These are phyloP conservation scores for Blastobasis adustella DNA, from an alignment of 2,888 invertebrate genomes.

Conservation along the genomic window DNA sequence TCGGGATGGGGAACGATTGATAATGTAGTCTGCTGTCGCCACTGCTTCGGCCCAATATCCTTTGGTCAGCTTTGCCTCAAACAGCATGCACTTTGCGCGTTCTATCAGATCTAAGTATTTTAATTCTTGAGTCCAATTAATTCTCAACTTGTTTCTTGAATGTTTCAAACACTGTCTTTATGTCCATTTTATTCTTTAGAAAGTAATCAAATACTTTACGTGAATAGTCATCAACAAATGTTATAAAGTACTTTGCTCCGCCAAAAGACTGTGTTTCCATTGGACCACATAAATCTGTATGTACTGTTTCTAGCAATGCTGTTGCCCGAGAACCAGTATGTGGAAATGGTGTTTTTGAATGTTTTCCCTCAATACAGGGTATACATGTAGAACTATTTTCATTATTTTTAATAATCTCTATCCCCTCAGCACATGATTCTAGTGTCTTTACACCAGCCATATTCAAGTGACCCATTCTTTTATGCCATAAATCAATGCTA, in stretches of 20 bases:
- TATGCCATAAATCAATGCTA: neutral
- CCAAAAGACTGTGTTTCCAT: too few species aligned
- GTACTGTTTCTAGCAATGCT: constrained; percentile 26
- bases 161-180: too few species aligned
- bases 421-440: neutral
- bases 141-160: constrained; percentile 39
- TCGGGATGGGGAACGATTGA: neutral
- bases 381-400: constrained; percentile 3
- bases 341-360: constrained; percentile 8
- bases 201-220: too few species aligned
- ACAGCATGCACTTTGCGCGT: constrained; percentile 8
- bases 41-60: neutral
- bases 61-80: neutral
- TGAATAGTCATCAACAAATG: too few species aligned
- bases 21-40: neutral
- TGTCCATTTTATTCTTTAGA: too few species aligned
- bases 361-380: constrained; percentile 5
- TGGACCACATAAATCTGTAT: too few species aligned
- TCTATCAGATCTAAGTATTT: too few species aligned
- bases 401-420: constrained; percentile 1
- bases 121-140: constrained; percentile 31
- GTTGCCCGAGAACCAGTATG: constrained; percentile 9
- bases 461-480: neutral
- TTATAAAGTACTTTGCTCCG: too few species aligned
- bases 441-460: neutral